These are phyloP conservation scores for Hippocampus kuda DNA, from an alignment of 2,797 vertebrate genomes.

Conservation along the genomic window DNA sequence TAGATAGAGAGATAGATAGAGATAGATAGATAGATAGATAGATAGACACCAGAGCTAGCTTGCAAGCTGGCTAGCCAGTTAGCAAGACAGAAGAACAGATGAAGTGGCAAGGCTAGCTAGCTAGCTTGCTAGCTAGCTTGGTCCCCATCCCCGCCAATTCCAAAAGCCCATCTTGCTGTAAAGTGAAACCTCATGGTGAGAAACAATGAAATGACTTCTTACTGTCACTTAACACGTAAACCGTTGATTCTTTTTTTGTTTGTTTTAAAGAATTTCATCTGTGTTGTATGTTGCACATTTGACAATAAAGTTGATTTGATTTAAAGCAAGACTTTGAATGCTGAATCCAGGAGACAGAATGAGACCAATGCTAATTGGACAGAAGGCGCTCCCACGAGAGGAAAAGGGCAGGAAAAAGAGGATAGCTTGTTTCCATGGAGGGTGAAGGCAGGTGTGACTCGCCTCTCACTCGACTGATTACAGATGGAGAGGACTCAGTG, in stretches of 20 bases:
- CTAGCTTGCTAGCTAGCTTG: too few relatives aligned
- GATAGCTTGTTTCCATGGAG: constrained; percentile 45
- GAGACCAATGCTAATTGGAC: background rate
- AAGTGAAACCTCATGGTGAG: background rate
- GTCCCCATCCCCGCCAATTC: too few relatives aligned
- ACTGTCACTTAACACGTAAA: background rate
- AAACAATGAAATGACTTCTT: background rate
- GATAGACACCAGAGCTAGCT: too few relatives aligned
- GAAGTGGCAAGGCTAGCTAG: too few relatives aligned
- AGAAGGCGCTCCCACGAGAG: background rate
- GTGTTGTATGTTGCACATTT: too few relatives aligned
- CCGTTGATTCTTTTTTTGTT: background rate
- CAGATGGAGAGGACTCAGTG: constrained; percentile 53
- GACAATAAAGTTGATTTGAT: too few relatives aligned
- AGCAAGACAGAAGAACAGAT: too few relatives aligned
- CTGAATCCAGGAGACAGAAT: background rate
- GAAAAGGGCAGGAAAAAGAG: constrained; percentile 9
- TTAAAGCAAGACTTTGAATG: background rate
- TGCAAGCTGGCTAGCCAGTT: too few relatives aligned
- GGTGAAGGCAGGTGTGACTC: constrained; percentile 56
- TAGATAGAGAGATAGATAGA: too few relatives aligned
- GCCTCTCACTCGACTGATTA: constrained; percentile 56
- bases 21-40: too few relatives aligned
- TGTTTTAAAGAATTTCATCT: too few relatives aligned
- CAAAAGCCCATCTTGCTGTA: too few relatives aligned